Base-by-base conservation (phyloP, 2,888 invertebrate genomes). In the Aethes cnicana region DNA sequence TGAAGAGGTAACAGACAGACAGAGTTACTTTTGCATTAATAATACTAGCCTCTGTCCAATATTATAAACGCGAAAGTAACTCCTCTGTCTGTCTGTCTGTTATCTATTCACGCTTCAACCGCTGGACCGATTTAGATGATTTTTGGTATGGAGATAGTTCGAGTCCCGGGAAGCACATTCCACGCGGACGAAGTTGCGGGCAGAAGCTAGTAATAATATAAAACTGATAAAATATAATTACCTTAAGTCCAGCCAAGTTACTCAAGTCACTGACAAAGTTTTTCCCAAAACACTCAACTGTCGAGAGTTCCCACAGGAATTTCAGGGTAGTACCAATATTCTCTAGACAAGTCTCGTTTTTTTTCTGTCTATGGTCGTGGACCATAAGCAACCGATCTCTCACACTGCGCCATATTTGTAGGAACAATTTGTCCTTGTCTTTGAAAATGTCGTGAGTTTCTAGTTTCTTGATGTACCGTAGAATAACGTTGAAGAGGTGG, bases 401-500 rank as follows among this genome's bases (percentile, higher is more conserved):
- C 1, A 86, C 46, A 54, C 78, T 65, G 1, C 64, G 66, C 85
- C 88, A 89, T 53, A 85, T 81, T 65, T 75, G 62, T 2, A 67
- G 33, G 46, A 81, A 75, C 0, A 86, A 26, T 44, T 76, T 70
- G 50, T 87, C 84, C 58, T 75, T 84, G 11, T 77, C 67, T 37
- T 75, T 57, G 58, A 85, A 87, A 11, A 83, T 65, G 0, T 69
- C 43, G 48, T 88, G 84, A 0, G 72, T 57, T 56, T 86, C 85
- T 0, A 89, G 58, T 55, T 84, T 88, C 18, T 86, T 88, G n/a
- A 77, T 64, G 44, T 88, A 72, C 1, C 88, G 61, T 1, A 89
- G 49, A 0, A 69, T 59, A 0, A 84, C 69, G 37, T 74, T 87
- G 12, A 89, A 48, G 0, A 88, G 66, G 46, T 85, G 80, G 1